phyloP scores from a whole-genome alignment of 2,888 invertebrate species.

The Eugnorisma glareosa region DNA sequence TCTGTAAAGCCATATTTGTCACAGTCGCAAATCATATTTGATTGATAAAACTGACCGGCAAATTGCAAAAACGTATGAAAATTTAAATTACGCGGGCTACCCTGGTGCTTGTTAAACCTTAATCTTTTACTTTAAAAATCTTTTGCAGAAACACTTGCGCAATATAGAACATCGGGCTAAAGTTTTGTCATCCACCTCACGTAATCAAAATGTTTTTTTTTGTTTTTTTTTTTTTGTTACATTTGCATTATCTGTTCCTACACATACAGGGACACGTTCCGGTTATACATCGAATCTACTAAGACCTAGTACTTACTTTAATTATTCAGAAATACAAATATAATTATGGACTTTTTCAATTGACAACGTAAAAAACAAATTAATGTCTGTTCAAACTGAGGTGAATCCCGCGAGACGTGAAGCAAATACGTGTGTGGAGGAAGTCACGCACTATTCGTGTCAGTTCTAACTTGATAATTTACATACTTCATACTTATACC shows the following conservation, averaged over 20 bases:
- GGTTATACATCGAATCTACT: constrained; percentile 7
- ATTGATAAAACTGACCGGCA: too few species aligned
- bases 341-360: constrained; percentile 32
- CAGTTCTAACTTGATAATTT: not conserved
- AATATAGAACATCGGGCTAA: not conserved
- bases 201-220: constrained; percentile 19
- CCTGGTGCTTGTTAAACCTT: too few species aligned
- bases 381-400: not conserved
- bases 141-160: not conserved
- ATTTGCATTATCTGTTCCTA: constrained; percentile 33
- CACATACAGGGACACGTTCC: constrained; percentile 2
- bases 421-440: not conserved
- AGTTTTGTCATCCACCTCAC: not conserved
- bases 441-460: too few species aligned
- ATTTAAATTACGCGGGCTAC: too few species aligned
- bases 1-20: too few species aligned
- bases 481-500: too few species aligned
- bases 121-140: not conserved
- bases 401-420: not conserved
- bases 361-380: constrained; percentile 8
- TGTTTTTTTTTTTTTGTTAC: constrained; percentile 31
- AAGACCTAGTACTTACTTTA: constrained; percentile 36
- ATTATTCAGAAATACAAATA: constrained; percentile 22
- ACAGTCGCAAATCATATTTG: too few species aligned
- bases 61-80: too few species aligned